These are phyloP conservation scores for Scomber colias DNA, from an alignment of 2,113 vertebrate species.

Conservation along the genomic window DNA sequence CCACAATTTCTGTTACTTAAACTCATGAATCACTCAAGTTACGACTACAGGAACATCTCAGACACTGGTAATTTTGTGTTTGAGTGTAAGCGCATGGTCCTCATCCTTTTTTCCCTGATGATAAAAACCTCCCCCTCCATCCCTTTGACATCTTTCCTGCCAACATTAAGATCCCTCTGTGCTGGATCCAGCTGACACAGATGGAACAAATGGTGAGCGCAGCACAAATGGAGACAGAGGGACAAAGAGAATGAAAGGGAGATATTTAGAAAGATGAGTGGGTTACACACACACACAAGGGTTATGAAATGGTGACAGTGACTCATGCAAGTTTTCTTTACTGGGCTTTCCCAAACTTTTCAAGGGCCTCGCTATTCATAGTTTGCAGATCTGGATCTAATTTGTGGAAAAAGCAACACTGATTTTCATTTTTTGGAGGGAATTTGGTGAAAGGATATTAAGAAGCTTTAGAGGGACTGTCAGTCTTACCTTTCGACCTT, in stretches of 20 bases:
- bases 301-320: conserved; percentile 31
- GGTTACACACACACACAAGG: conserved; percentile 4
- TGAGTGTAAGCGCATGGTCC: conserved; percentile 12
- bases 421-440: not conserved
- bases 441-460: not conserved
- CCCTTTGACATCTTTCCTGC: conserved; percentile 45
- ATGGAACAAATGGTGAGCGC: conserved; percentile 50
- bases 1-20: conserved; percentile 21
- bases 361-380: not conserved
- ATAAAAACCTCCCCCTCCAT: conserved; percentile 33
- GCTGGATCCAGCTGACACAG: conserved; percentile 46
- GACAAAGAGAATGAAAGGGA: conserved; percentile 13
- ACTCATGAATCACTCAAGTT: conserved; percentile 51
- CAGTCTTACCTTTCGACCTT: conserved; percentile 91
- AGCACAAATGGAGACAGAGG: conserved; percentile 34
- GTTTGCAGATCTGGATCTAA: not conserved
- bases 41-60: conserved; percentile 29
- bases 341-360: conserved; percentile 25
- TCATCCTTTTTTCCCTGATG: conserved; percentile 25
- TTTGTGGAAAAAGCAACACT: not conserved
- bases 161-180: conserved; percentile 39
- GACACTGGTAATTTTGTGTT: conserved; percentile 30
- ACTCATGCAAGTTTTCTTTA: conserved; percentile 19
- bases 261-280: not conserved
- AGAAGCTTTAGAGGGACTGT: not conserved